These are phyloP conservation scores for Scartelaos histophorus DNA, from an alignment of 2,113 vertebrate genomes.

Conservation along the genomic window DNA sequence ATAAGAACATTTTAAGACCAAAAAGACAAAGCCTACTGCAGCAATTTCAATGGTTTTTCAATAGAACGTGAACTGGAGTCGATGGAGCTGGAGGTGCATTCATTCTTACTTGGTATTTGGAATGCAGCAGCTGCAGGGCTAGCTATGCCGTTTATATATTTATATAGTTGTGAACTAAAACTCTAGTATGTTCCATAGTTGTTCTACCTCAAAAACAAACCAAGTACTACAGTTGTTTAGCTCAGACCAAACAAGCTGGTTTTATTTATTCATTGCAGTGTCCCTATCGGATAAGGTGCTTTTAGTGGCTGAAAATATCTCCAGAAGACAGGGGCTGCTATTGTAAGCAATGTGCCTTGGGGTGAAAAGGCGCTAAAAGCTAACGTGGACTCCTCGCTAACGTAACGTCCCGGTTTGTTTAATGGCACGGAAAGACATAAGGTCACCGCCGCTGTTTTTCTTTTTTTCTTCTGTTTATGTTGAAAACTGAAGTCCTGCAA, in stretches of 20 bases:
- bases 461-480: constrained; percentile 43
- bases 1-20: too few species aligned
- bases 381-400: constrained; percentile 41
- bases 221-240: constrained; percentile 32
- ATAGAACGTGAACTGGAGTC: too few species aligned
- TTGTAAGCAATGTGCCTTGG: constrained; percentile 63
- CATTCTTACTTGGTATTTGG: too few species aligned
- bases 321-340: constrained; percentile 33
- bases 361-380: constrained; percentile 71
- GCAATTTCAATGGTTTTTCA: too few species aligned
- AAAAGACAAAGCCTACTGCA: too few species aligned
- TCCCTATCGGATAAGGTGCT: constrained; percentile 45
- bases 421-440: constrained; percentile 66
- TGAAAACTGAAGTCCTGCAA: constrained; percentile 28
- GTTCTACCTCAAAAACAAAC: constrained; percentile 26
- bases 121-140: too few species aligned
- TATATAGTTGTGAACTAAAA: constrained; percentile 32
- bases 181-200: constrained; percentile 24
- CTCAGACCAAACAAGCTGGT: constrained; percentile 13
- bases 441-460: constrained; percentile 32
- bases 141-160: too few species aligned
- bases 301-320: constrained; percentile 44
- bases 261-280: constrained; percentile 67
- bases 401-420: constrained; percentile 42
- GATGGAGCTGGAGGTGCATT: too few species aligned